Conservation (phyloP, 1,140 invertebrate species). For the Penaeus chinensis region DNA sequence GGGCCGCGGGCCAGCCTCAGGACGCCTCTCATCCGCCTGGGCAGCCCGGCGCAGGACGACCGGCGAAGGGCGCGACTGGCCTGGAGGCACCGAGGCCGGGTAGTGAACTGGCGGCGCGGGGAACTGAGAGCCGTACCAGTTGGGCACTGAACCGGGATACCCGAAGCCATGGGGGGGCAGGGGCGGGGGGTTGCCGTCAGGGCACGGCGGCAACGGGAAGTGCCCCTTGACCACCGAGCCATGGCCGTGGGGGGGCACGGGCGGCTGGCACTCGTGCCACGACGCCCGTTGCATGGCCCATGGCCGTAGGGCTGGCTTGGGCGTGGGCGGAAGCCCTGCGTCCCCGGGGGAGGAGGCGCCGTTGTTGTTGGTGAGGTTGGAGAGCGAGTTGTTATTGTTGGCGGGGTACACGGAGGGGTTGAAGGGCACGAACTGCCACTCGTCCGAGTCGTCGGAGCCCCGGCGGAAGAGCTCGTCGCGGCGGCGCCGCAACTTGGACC, state of each 20-base stretch:
- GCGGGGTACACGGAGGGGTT: slow-evolving; percentile 60
- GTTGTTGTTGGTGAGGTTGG: slow-evolving; percentile 28
- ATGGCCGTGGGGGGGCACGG: slow-evolving; percentile 61
- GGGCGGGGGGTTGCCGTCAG: slow-evolving; percentile 42
- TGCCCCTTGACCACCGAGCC: slow-evolving; percentile 44
- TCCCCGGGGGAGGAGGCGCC: slow-evolving; percentile 26
- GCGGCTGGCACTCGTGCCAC: slow-evolving; percentile 61
- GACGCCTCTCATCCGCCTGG: not conserved
- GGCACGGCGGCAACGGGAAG: slow-evolving; percentile 55
- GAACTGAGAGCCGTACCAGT: slow-evolving; percentile 63
- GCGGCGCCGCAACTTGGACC: slow-evolving; percentile 62
- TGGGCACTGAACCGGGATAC: slow-evolving; percentile 62
- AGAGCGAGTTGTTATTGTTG: slow-evolving; percentile 49
- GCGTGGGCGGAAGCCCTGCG: slow-evolving; percentile 16
- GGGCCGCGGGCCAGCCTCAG: not conserved
- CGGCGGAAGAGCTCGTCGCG: slow-evolving; percentile 63
- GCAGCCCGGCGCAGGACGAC: slow-evolving; percentile 30
- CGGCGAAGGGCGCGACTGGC: slow-evolving; percentile 49
- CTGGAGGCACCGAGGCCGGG: slow-evolving; percentile 59
- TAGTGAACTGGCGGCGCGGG: slow-evolving; percentile 41
- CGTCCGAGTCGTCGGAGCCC: slow-evolving; percentile 62
- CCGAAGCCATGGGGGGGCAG: slow-evolving; percentile 47
- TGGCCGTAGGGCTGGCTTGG: slow-evolving; percentile 56
- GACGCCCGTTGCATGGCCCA: slow-evolving; percentile 62
- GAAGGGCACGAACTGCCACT: slow-evolving; percentile 64